These are phyloP conservation scores for Babylonia areolata DNA, from an alignment of 1,140 invertebrate genomes.

Conservation along the genomic window DNA sequence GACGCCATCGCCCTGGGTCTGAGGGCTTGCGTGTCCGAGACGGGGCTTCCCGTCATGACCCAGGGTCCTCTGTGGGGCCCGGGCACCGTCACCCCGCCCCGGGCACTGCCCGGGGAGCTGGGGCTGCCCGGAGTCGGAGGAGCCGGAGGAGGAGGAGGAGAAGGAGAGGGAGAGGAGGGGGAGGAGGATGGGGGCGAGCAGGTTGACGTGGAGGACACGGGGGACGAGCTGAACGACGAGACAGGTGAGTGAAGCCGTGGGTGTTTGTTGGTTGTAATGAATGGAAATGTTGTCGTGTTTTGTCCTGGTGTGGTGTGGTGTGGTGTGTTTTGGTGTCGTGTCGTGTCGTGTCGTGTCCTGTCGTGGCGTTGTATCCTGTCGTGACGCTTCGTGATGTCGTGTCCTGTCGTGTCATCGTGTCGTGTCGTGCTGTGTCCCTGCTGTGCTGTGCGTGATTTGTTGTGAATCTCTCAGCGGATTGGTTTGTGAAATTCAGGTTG, in stretches of 20 bases:
- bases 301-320: no score
- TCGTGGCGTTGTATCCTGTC: no score
- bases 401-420: no score
- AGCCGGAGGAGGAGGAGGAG: constrained; percentile 17
- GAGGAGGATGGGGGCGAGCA: neutral
- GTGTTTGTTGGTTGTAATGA: no score
- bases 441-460: neutral
- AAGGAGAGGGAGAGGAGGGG: neutral
- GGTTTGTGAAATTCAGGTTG: no score
- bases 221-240: neutral
- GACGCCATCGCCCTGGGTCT: constrained; percentile 96
- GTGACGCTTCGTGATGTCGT: no score
- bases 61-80: constrained; percentile 91
- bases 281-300: no score
- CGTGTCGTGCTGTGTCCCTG: no score
- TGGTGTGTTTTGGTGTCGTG: no score
- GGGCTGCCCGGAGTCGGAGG: neutral
- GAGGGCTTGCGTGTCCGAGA: constrained; percentile 91
- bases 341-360: no score
- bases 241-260: constrained; percentile 2
- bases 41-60: constrained; percentile 87
- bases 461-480: no score
- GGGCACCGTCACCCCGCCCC: constrained; percentile 66
- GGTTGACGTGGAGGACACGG: constrained; percentile 12
- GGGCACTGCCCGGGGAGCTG: constrained; percentile 34